phyloP scores from a whole-genome alignment of 1,140 invertebrate genomes.

The Saccostrea echinata region DNA sequence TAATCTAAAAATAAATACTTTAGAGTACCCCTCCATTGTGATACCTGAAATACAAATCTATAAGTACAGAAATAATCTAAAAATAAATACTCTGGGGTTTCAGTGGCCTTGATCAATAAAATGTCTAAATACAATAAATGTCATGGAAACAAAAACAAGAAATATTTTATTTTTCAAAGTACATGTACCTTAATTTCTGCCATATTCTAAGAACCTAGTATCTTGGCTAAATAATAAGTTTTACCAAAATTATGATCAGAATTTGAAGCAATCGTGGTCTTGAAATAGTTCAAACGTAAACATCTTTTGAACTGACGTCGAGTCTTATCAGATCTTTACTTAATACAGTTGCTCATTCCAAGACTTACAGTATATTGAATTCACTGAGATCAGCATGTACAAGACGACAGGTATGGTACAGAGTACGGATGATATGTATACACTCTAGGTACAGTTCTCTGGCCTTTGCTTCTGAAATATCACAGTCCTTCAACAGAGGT shows the following conservation, averaged over 20 bases:
- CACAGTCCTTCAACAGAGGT: conserved; percentile 79
- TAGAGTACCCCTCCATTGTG: conserved; percentile 88
- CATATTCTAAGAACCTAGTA: too few relatives aligned
- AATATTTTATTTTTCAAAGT: too few relatives aligned
- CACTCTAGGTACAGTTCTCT: conserved; percentile 91
- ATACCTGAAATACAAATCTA: conserved; percentile 79
- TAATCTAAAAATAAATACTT: neutral
- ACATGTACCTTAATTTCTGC: too few relatives aligned
- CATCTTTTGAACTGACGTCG: neutral
- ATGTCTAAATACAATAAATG: too few relatives aligned
- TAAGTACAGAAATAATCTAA: neutral
- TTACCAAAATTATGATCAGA: too few relatives aligned
- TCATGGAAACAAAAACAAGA: too few relatives aligned
- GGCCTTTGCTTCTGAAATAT: conserved; percentile 80
- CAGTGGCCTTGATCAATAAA: too few relatives aligned
- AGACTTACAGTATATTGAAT: conserved; percentile 92
- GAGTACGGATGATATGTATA: conserved; percentile 92
- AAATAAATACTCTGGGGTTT: neutral
- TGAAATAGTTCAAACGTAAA: too few relatives aligned
- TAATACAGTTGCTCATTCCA: neutral
- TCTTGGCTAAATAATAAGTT: too few relatives aligned
- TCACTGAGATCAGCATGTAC: conserved; percentile 99
- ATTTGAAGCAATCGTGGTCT: too few relatives aligned
- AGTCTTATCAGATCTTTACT: neutral
- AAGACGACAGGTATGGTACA: conserved; percentile 95